Conservation (phyloP, 2,113 vertebrate genomes). For the Dromaius novaehollandiae region DNA sequence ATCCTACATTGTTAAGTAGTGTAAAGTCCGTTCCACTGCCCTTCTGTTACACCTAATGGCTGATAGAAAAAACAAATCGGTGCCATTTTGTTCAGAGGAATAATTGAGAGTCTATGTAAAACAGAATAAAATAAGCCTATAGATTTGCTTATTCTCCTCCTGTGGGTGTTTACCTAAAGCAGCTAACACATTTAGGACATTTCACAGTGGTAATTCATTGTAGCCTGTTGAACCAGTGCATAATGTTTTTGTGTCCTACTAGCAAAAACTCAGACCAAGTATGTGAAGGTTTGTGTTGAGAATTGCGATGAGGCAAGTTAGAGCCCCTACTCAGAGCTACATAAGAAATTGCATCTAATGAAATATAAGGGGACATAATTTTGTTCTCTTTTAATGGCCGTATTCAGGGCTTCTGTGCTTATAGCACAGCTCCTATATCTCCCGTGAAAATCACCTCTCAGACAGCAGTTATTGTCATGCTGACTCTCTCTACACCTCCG, state of each 20-base stretch:
- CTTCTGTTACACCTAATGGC: background rate
- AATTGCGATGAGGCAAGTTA: background rate
- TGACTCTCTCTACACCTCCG: slow-evolving; percentile 42
- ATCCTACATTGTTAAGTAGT: background rate
- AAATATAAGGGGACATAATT: background rate
- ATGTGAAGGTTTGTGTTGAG: background rate
- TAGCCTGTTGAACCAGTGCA: background rate
- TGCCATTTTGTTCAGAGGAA: background rate
- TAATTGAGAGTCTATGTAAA: background rate
- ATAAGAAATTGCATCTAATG: background rate
- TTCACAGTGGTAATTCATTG: background rate
- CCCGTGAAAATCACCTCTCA: slow-evolving; percentile 44
- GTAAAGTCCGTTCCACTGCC: background rate
- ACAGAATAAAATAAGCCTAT: background rate
- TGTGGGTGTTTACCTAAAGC: background rate
- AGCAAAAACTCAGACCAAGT: background rate
- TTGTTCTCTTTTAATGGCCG: background rate
- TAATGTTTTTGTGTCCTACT: background rate
- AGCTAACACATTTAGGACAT: background rate
- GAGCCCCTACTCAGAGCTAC: background rate
- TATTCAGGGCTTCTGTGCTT: background rate
- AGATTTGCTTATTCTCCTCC: background rate
- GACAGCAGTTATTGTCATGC: slow-evolving; percentile 26
- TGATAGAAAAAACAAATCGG: background rate
- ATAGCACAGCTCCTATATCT: background rate